phyloP scores from a whole-genome alignment of 2,797 vertebrate species.

The Falco peregrinus region DNA sequence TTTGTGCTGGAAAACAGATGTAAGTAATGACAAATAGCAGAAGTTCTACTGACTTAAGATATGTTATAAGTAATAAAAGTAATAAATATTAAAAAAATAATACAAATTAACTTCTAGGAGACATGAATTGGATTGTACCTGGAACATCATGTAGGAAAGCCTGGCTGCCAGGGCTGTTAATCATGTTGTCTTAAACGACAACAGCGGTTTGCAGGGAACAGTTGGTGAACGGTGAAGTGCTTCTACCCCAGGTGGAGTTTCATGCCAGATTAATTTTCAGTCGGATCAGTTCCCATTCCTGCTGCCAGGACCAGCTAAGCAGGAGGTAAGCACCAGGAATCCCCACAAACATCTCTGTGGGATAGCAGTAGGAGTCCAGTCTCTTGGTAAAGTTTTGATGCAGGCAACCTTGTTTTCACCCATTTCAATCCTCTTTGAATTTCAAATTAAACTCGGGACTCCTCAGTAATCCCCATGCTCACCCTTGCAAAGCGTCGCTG shows the following conservation, averaged over 20 bases:
- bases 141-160: neutral
- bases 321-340: neutral
- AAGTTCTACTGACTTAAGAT: neutral
- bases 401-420: neutral
- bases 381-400: neutral
- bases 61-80: neutral
- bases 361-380: neutral
- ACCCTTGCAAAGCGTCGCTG: neutral
- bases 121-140: neutral
- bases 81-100: slow-evolving; percentile 3
- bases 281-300: neutral
- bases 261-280: neutral
- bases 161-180: neutral
- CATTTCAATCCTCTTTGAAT: neutral
- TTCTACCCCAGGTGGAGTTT: neutral
- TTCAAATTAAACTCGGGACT: neutral
- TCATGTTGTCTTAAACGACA: neutral
- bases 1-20: neutral
- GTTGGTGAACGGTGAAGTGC: neutral
- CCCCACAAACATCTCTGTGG: neutral
- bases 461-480: neutral
- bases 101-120: neutral
- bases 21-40: neutral
- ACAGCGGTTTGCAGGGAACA: neutral
- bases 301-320: neutral